These are phyloP conservation scores for Pristionchus exspectatus DNA, from an alignment of 2,888 invertebrate genomes.

Conservation along the genomic window DNA sequence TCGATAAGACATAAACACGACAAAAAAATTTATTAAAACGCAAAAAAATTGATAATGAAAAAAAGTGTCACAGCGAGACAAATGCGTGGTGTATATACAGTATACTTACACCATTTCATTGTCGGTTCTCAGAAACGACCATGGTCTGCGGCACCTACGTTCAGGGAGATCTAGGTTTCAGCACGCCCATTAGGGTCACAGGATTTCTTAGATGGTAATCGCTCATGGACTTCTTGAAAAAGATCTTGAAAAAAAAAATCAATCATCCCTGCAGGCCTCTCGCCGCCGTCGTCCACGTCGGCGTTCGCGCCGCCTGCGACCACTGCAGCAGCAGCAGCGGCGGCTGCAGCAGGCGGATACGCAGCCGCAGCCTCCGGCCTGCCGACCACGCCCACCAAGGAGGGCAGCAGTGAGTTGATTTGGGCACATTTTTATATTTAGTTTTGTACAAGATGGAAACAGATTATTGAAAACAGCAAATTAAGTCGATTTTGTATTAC, in stretches of 20 bases:
- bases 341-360: slow-evolving; percentile 7
- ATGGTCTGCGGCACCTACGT: too few relatives aligned
- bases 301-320: neutral
- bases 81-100: too few relatives aligned
- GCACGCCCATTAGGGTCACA: neutral
- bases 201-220: neutral
- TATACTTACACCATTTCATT: too few relatives aligned
- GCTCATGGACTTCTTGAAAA: too few relatives aligned
- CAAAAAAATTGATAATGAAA: too few relatives aligned
- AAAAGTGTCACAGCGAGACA: too few relatives aligned
- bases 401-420: slow-evolving; percentile 10
- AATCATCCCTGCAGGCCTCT: slow-evolving; percentile 5
- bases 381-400: slow-evolving; percentile 44
- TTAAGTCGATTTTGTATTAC: neutral
- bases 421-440: neutral
- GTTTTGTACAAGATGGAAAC: neutral
- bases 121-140: too few relatives aligned
- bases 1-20: too few relatives aligned
- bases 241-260: too few relatives aligned
- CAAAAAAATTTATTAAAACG: too few relatives aligned
- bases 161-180: neutral
- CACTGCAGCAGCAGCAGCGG: neutral
- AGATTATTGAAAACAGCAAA: neutral
- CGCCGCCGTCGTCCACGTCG: neutral
- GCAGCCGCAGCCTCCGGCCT: neutral